Evolutionary conservation across 1,140 invertebrate species (phyloP), one percentile per base, ranked within the genome.

Genomic region (Polypedilum pembai): DNA sequence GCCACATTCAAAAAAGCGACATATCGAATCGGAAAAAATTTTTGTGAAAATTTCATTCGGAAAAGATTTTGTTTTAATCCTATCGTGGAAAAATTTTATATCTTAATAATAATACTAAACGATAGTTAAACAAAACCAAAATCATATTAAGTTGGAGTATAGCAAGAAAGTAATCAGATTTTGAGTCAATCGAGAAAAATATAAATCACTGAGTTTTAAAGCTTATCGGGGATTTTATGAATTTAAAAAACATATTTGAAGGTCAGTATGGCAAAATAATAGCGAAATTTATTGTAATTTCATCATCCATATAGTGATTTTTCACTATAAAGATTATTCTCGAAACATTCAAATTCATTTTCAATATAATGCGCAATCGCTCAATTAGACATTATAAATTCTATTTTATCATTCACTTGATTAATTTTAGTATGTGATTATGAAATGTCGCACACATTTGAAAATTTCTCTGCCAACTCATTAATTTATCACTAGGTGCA

Each of bases 321-420:
- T n/a, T 12, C 45, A 56, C n/a, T 56, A n/a, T 15, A n/a, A n/a
- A n/a, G 12, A 56, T n/a, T 12, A 3, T 56, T 56, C 45, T n/a
- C n/a, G 45, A 56, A 56, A 45, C 2, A 12, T 2, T 56, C n/a
- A 4, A n/a, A n/a, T 56, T 15, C 45, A 56, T 15, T 33, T 33
- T 56, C 45, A 56, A 15, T 56, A n/a, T 56, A 56, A 56, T 56
- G 45, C 45, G 45, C 45, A 56, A 56, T 56, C 45, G 24, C 24
- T 33, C 24, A 15, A 56, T 33, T 33, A 56, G n/a, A 56, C 45
- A n/a, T 56, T 12, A 56, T n/a, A 45, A 56, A 56, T n/a, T 56
- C 45, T 15, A 45, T 56, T 56, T n/a, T n/a, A 56, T 15, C 1
- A 15, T 56, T 56, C n/a, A 15, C 41, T 45, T 45, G 12, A 56